phyloP scores from a whole-genome alignment of 1,140 invertebrate species.

The Macrobrachium rosenbergii region DNA sequence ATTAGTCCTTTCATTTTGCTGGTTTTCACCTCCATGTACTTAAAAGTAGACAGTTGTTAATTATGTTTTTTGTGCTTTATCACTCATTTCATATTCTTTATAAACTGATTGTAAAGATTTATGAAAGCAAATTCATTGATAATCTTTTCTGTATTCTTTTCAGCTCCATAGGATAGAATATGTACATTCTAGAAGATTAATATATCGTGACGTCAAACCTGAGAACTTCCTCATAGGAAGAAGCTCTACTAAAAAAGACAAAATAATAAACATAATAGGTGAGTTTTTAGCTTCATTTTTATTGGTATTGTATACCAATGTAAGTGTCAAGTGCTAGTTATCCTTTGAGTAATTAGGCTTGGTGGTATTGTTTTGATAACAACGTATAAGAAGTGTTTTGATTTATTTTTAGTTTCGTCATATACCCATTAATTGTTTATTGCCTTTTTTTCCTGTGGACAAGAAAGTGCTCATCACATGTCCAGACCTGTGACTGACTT shows the following conservation, averaged over 20 bases:
- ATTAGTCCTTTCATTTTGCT: too few relatives aligned
- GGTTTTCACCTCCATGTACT: too few relatives aligned
- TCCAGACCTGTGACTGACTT: too few relatives aligned
- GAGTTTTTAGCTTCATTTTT: slow-evolving; percentile 68
- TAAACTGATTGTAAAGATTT: background rate
- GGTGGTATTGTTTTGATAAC: too few relatives aligned
- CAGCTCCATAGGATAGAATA: slow-evolving; percentile 98
- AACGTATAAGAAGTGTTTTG: too few relatives aligned
- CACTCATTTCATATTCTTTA: background rate
- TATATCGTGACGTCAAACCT: slow-evolving; percentile 99
- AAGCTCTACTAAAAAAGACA: slow-evolving; percentile 97
- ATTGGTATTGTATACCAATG: too few relatives aligned
- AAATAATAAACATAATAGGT: slow-evolving; percentile 99
- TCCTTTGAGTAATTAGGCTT: background rate
- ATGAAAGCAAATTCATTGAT: background rate
- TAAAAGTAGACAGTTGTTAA: background rate
- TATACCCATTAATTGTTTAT: too few relatives aligned
- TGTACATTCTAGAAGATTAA: slow-evolving; percentile 98
- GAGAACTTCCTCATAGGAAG: slow-evolving; percentile 99
- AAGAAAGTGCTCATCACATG: too few relatives aligned
- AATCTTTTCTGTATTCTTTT: slow-evolving; percentile 67
- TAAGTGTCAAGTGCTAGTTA: background rate
- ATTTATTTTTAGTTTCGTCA: too few relatives aligned
- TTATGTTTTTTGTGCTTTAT: slow-evolving; percentile 37
- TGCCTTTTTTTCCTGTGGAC: too few relatives aligned